Conservation (phyloP, 2,113 vertebrate genomes). For the Ailurus styani region DNA sequence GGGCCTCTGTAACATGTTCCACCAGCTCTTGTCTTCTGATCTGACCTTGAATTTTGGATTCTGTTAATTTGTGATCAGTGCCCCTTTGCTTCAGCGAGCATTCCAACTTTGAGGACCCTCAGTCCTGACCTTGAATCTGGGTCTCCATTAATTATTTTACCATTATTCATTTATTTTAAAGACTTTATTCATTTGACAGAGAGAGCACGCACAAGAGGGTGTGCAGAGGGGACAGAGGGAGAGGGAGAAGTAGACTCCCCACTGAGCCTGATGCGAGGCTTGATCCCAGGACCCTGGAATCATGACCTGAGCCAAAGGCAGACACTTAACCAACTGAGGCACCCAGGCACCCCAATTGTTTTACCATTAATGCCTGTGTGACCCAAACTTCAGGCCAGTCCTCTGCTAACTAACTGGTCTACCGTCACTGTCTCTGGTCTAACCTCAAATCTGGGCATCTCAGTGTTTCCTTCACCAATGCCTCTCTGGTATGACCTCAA, state of each 20-base stretch:
- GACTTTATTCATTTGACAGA: too few species aligned
- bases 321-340: too few species aligned
- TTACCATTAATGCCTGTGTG: neutral
- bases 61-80: neutral
- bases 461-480: neutral
- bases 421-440: neutral
- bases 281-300: too few species aligned
- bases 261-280: too few species aligned
- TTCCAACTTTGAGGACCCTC: neutral
- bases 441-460: neutral
- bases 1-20: neutral
- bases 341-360: too few species aligned
- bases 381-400: neutral
- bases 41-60: neutral
- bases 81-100: neutral
- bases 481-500: neutral
- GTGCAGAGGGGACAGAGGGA: too few species aligned
- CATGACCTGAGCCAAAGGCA: too few species aligned
- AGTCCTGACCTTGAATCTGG: neutral
- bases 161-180: neutral
- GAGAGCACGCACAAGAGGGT: too few species aligned
- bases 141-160: neutral
- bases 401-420: neutral
- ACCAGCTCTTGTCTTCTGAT: neutral
- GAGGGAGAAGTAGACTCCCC: too few species aligned